A percentile compares a stretch with the other conserved stretches of the same genome.
Conservation (phyloP, 2,113 vertebrate species). For the Neofelis nebulosa region DNA sequence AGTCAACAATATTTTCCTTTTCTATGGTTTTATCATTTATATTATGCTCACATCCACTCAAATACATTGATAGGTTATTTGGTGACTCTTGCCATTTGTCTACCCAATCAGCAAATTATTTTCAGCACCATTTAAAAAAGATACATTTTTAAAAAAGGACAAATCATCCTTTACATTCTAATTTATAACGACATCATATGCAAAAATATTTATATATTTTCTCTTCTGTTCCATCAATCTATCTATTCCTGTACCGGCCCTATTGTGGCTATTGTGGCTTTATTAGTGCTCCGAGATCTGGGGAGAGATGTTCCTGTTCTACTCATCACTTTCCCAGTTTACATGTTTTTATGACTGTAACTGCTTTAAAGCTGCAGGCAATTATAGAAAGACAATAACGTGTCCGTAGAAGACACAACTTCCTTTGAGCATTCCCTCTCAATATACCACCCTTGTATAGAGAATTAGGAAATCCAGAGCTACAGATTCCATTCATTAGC, state of each 20-base stretch:
- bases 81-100: background rate
- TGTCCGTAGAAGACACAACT: background rate
- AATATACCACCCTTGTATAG: no score
- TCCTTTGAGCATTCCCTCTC: background rate
- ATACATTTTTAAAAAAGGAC: background rate
- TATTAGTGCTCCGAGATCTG: background rate
- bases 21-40: background rate
- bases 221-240: background rate
- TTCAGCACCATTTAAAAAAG: background rate
- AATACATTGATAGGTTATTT: background rate
- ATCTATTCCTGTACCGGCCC: background rate
- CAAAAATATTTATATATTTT: background rate
- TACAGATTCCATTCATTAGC: background rate
- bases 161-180: background rate
- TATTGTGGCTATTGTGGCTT: background rate
- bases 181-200: background rate
- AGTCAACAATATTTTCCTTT: background rate
- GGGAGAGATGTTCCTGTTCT: background rate
- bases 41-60: background rate
- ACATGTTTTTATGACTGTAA: background rate
- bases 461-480: background rate
- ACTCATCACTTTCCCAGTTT: background rate
- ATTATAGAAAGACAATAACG: background rate
- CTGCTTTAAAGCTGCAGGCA: background rate
- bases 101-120: background rate